Evolutionary conservation across 2,113 vertebrate genomes (phyloP), one percentile per base, ranked within the genome.

Genomic region (Pteronura brasiliensis): DNA sequence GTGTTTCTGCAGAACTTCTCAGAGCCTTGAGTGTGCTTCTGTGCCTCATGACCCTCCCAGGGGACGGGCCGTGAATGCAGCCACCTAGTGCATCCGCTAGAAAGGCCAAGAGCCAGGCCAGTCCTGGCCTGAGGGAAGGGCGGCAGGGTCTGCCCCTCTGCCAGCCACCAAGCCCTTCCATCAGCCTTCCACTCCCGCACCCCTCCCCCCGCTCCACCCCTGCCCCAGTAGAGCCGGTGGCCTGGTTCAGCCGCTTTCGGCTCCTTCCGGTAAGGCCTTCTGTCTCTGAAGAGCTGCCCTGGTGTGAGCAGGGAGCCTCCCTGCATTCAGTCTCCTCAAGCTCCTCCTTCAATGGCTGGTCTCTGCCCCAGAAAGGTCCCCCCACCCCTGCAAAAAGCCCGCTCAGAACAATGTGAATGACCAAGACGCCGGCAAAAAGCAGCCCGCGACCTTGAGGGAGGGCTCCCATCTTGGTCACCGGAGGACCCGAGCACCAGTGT

Each of bases 61-160:
- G 10, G 27, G 5, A 21, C 1, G 2, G 25, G 15, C 6, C 9
- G 59, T 29, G 42, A 18, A 6, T 10, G 12, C 31, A 1, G 61
- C 0, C 1, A 31, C n/a, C 77, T 29, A 18, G 34, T 5, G 3
- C 8, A 0, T 34, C 0, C 0, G 27, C 8, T 0, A 52, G 79
- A 52, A 34, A 29, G n/a, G 36, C 39, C 34, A 1, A 69, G 59
- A 44, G 36, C 18, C 20, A 71, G 71, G 21, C 23, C 18, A n/a
- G 8, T 18, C 36, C 23, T 9, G 6, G 71, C 69, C 69, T 25
- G 36, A 25, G 36, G 69, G 71, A 11, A 42, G 71, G 71, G 36
- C 4, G 6, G 36, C 49, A 7, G 63, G 63, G 52, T 15, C 63
- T n/a, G 47, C 3, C 36, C n/a, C 47, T 27, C 23, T 18, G 2